These are phyloP conservation scores for Napeogenes inachia DNA, from an alignment of 2,888 invertebrate species.

Conservation along the genomic window DNA sequence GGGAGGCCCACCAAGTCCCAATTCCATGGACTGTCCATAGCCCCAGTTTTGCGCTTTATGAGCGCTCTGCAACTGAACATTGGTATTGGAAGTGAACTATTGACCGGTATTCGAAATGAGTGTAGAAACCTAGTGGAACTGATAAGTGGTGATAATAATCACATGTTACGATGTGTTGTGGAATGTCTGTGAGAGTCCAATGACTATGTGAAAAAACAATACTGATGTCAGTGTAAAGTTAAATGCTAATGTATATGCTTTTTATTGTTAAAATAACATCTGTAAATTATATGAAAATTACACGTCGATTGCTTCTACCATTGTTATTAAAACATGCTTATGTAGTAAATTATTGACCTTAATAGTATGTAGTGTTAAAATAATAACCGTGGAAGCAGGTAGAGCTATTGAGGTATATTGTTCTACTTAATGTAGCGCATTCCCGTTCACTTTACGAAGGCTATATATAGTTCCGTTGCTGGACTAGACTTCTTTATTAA, in stretches of 20 bases:
- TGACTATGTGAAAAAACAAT: slow-evolving; percentile 10
- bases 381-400: too few relatives aligned
- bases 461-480: too few relatives aligned
- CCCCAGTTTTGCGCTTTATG: slow-evolving; percentile 65
- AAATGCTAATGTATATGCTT: slow-evolving; percentile 8
- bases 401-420: too few relatives aligned
- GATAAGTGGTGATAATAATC: slow-evolving; percentile 25
- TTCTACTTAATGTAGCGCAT: too few relatives aligned
- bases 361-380: too few relatives aligned
- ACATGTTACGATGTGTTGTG: slow-evolving; percentile 24
- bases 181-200: slow-evolving; percentile 17
- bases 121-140: slow-evolving; percentile 29
- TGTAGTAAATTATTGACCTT: too few relatives aligned
- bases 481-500: too few relatives aligned
- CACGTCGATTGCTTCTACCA: slow-evolving; percentile 3
- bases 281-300: slow-evolving; percentile 12
- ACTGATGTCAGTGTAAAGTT: slow-evolving; percentile 16
- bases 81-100: slow-evolving; percentile 30
- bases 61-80: slow-evolving; percentile 50
- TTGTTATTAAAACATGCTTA: too few relatives aligned
- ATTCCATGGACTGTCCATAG: slow-evolving; percentile 86
- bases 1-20: slow-evolving; percentile 81
- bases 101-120: slow-evolving; percentile 24
- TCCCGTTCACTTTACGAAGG: too few relatives aligned
- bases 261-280: slow-evolving; percentile 10